Evolutionary conservation across 2,888 invertebrate genomes (phyloP).

Genomic region (Helobdella robusta): DNA sequence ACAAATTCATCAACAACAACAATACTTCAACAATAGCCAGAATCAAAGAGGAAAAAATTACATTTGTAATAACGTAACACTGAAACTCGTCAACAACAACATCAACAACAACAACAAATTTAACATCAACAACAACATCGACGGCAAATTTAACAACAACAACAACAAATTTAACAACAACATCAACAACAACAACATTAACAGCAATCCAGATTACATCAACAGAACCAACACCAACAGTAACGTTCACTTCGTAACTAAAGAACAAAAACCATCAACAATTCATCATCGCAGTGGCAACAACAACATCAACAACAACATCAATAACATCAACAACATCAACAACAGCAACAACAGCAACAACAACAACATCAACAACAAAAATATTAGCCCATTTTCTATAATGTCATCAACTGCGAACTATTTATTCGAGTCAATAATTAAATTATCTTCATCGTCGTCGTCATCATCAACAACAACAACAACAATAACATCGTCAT

Average conservation of each 20-base stretch:
- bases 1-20: too few species aligned
- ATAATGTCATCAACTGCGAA: neutral
- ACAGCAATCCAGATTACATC: neutral
- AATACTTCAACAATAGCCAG: too few species aligned
- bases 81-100: too few species aligned
- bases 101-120: too few species aligned
- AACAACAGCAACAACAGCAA: neutral
- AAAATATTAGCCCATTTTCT: neutral
- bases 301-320: slow-evolving; percentile 1
- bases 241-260: too few species aligned
- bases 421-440: neutral
- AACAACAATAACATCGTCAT: neutral
- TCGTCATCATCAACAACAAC: neutral
- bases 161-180: too few species aligned
- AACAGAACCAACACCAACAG: slow-evolving; percentile 8
- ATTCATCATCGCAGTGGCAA: slow-evolving; percentile 14
- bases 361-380: neutral
- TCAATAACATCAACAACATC: neutral
- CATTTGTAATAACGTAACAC: too few species aligned
- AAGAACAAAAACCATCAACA: too few species aligned
- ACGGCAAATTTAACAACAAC: too few species aligned
- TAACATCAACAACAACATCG: too few species aligned
- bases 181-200: neutral
- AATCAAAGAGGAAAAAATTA: too few species aligned
- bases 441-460: neutral